Evolutionary conservation across 2,888 invertebrate genomes (phyloP).

Genomic region (Leptura quadrifasciata): DNA sequence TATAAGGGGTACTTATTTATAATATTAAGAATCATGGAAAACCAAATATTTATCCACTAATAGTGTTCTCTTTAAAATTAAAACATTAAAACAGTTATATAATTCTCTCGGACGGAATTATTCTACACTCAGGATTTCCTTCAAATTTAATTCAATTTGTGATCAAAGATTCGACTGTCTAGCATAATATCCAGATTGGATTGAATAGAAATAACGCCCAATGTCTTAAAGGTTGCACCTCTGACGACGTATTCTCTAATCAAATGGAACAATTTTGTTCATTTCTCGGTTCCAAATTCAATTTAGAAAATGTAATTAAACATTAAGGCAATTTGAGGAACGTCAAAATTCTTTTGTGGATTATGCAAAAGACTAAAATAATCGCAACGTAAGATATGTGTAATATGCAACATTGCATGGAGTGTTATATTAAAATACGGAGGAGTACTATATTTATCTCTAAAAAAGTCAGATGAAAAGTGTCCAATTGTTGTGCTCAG

Average conservation of each 20-base stretch:
- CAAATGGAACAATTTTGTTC: conserved; percentile 47
- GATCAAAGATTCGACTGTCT: conserved; percentile 43
- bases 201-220: conserved; percentile 45
- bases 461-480: too few species aligned
- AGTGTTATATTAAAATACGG: too few species aligned
- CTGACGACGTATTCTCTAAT: conserved; percentile 46
- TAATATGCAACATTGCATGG: too few species aligned
- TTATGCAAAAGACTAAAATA: neutral
- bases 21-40: too few species aligned
- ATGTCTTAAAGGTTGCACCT: conserved; percentile 41
- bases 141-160: conserved; percentile 42
- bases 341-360: neutral
- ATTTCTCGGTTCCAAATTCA: conserved; percentile 41
- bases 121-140: conserved; percentile 21
- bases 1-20: too few species aligned
- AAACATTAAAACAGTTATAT: neutral
- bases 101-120: neutral
- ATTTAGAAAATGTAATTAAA: conserved; percentile 43
- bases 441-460: too few species aligned
- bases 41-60: neutral
- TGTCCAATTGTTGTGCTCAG: too few species aligned
- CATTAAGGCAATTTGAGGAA: conserved; percentile 34
- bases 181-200: conserved; percentile 45
- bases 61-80: neutral
- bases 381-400: too few species aligned